These are phyloP conservation scores for Euura saliciscinereae DNA, from an alignment of 1,140 invertebrate genomes.

Conservation along the genomic window DNA sequence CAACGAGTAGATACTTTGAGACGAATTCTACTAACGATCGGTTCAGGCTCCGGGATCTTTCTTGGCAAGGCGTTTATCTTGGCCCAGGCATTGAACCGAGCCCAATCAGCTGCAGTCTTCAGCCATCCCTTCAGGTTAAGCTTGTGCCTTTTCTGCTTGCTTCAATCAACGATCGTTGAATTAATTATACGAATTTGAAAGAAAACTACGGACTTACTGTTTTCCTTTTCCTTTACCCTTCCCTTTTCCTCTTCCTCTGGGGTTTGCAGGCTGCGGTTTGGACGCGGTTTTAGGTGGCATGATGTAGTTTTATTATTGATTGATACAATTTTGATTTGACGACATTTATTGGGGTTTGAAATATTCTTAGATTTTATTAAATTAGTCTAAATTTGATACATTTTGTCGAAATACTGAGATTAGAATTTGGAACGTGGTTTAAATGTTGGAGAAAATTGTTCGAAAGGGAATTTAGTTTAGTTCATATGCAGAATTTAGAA, in stretches of 20 bases:
- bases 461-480: neutral
- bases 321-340: no score
- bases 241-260: neutral
- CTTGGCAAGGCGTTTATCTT: constrained; percentile 31
- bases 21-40: constrained; percentile 25
- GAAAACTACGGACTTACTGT: neutral
- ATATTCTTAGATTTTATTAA: no score
- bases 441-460: neutral
- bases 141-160: constrained; percentile 12
- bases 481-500: neutral
- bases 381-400: neutral
- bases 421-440: neutral
- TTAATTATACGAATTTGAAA: neutral
- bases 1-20: neutral
- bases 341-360: no score
- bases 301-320: no score
- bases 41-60: constrained; percentile 28
- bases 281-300: neutral
- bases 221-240: neutral
- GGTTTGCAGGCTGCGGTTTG: neutral
- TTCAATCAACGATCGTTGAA: neutral
- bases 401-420: neutral
- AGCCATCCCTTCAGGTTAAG: constrained; percentile 34
- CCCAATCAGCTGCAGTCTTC: constrained; percentile 38
- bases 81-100: constrained; percentile 37